Evolutionary conservation across 2,888 invertebrate species (phyloP), one percentile per base, ranked within the genome.

Genomic region (Disparrhopalites patrizii): DNA sequence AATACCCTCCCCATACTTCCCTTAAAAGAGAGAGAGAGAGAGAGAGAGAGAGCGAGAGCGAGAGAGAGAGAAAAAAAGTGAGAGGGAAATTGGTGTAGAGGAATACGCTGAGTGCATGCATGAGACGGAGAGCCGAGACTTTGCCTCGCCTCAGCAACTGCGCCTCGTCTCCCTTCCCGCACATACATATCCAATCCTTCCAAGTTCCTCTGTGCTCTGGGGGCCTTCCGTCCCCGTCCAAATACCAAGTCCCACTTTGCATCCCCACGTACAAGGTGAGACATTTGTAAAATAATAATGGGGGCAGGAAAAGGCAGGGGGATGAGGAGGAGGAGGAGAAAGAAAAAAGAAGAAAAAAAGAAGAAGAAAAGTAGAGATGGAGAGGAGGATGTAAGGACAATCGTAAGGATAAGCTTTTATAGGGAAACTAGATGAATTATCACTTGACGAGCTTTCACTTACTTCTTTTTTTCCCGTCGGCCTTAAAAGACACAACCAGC

Each of bases 381-480:
- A 52, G 25, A 28, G 52, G n/a, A 28, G 13, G 36, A 10, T 7
- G 7, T 7, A 36, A 15, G 15, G 36, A 36, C 8, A 36, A 15
- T 10, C 8, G 23, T 23, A 47, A 47, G 47, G 23, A 8, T 23
- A 15, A 47, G 47, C 47, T 36, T 36, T 10, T 50, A 54, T 2
- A 25, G 30, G 8, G 27, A 51, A 51, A 61, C 62, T 56, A 64
- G 56, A 64, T 64, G 64, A 64, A 62, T 62, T 66, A 56, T 62
- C 62, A 58, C 55, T 62, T 52, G 38, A 65, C 50, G 61, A 62
- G 61, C 60, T 57, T 64, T 52, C 51, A 55, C 62, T 63, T 60
- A 60, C 61, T 65, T 62, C 58, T 54, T 38, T 57, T 51, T 33
- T 25, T 31, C 20, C 36, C 31, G 15, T 27, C 15, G 25, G 27